Percentiles rank a stretch among this genome's conserved stretches.
These are phyloP conservation scores for Intellagama lesueurii DNA, from an alignment of 2,797 vertebrate genomes.

Conservation along the genomic window DNA sequence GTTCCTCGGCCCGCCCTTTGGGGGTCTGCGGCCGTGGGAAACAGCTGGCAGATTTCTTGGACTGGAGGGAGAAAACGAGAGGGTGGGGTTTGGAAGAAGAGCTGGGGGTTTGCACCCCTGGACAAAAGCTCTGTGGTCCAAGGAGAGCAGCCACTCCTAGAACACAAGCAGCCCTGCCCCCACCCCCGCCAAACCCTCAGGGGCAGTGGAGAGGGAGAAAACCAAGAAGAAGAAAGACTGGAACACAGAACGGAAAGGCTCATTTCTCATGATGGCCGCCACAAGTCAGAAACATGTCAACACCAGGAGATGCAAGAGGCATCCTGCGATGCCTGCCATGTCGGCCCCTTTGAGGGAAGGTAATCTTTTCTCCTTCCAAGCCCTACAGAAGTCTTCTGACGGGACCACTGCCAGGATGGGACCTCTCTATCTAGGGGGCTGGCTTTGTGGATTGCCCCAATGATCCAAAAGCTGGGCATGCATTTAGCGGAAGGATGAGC, in stretches of 20 bases:
- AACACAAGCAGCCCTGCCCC: too few species aligned
- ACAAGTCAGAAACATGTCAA: too few species aligned
- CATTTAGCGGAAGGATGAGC: background rate
- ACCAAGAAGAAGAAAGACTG: background rate
- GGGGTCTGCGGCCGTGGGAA: conserved; percentile 89
- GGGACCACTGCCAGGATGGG: too few species aligned
- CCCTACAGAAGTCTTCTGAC: background rate
- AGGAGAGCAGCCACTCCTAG: background rate
- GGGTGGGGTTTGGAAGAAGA: background rate
- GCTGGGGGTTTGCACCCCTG: rapidly evolving
- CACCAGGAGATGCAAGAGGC: rapidly evolving
- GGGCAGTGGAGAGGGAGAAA: background rate
- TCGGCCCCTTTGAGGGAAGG: too few species aligned
- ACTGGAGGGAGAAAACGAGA: conserved; percentile 54
- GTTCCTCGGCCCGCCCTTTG: conserved; percentile 79
- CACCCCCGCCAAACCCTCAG: too few species aligned
- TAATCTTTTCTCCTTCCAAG: too few species aligned
- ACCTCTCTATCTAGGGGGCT: too few species aligned
- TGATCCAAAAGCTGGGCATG: background rate
- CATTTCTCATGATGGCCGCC: too few species aligned
- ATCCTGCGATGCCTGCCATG: too few species aligned
- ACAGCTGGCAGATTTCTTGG: conserved; percentile 86
- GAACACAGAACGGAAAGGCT: background rate
- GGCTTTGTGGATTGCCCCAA: background rate
- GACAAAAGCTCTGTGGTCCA: too few species aligned